Evolutionary conservation across 2,797 vertebrate species (phyloP), one percentile per base, ranked within the genome.

Genomic region (Lacerta bilineata): DNA sequence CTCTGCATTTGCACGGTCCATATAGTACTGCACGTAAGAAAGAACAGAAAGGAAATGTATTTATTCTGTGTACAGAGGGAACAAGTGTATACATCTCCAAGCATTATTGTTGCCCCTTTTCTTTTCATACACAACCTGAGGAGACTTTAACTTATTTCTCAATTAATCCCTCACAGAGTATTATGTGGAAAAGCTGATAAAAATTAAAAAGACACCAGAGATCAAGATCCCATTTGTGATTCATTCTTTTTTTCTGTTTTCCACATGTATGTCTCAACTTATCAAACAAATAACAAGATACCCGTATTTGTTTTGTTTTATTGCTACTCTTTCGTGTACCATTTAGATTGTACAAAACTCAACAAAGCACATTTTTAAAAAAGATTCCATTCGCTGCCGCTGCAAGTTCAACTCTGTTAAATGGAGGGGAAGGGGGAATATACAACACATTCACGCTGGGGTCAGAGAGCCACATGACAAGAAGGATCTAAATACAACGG

Each of bases 1-100:
- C 91, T 99, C 98, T 71, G 98, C 97, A 17, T 98, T 99, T 81
- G 97, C 96, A 39, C 94, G 97, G 78, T 99, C 98, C 96, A 99
- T 93, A 83, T 96, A 98, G 95, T 99, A 99, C 99, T 99, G 93
- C 15, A 91, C 59, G n/a, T 46, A 80, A 72, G 87, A 90, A 93
- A 93, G 81, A 89, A 88, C 1, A 80, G 91, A 93, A 88, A 50
- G 0, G 0, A 88, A 90, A 93, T n/a, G 15, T 50, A n/a, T 1
- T 55, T 55, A 87, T 79, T 4, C 13, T 81, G 66, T 72, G 23
- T 41, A 46, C 84, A 87, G 39, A 77, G 90, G 1, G 89, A 33
- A 78, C 20, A 87, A 0, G 4, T 15, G 46, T 0, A 83, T 90
- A 69, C n/a, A 69, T 50, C 41, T 55, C n/a, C 2, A 79, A 61